Evolutionary conservation across 2,888 invertebrate genomes (phyloP).

Genomic region (Caenorhabditis sp.): DNA sequence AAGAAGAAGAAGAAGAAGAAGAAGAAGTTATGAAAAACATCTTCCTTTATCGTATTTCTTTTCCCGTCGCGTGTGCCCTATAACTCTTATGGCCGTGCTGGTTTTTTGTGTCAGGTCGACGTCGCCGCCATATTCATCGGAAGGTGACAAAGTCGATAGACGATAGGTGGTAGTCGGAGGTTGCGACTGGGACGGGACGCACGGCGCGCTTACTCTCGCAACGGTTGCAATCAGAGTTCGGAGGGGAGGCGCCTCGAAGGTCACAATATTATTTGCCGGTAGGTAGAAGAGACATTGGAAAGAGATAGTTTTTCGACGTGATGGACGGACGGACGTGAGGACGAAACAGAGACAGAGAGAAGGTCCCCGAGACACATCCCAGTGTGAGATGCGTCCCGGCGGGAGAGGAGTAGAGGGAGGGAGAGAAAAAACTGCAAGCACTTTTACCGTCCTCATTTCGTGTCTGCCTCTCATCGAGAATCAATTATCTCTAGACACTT

Average conservation of each 20-base stretch:
- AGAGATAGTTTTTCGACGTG: slow-evolving; percentile 53
- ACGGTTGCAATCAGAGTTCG: slow-evolving; percentile 60
- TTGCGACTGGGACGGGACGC: slow-evolving; percentile 9
- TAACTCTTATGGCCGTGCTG: slow-evolving; percentile 47
- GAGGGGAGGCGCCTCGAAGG: slow-evolving; percentile 55
- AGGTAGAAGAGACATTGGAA: slow-evolving; percentile 25
- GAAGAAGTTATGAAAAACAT: slow-evolving; percentile 48
- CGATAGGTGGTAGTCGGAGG: slow-evolving; percentile 8
- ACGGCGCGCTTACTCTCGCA: slow-evolving; percentile 27
- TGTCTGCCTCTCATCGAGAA: slow-evolving; percentile 47
- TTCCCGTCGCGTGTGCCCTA: slow-evolving; percentile 49
- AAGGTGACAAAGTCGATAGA: slow-evolving; percentile 34
- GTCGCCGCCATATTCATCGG: slow-evolving; percentile 14
- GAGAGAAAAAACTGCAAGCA: slow-evolving; percentile 55
- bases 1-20: not conserved
- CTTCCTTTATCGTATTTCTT: slow-evolving; percentile 54
- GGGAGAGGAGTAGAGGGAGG: not conserved
- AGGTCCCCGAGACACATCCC: slow-evolving; percentile 43
- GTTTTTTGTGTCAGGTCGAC: slow-evolving; percentile 39
- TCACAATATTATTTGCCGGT: slow-evolving; percentile 59
- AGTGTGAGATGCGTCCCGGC: slow-evolving; percentile 20
- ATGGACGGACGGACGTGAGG: slow-evolving; percentile 24
- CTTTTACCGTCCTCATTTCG: slow-evolving; percentile 56
- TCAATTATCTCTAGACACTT: slow-evolving; percentile 53
- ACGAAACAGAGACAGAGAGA: slow-evolving; percentile 37